Evolutionary conservation across 2,113 vertebrate species (phyloP).

Genomic region (Tragelaphus scriptus): DNA sequence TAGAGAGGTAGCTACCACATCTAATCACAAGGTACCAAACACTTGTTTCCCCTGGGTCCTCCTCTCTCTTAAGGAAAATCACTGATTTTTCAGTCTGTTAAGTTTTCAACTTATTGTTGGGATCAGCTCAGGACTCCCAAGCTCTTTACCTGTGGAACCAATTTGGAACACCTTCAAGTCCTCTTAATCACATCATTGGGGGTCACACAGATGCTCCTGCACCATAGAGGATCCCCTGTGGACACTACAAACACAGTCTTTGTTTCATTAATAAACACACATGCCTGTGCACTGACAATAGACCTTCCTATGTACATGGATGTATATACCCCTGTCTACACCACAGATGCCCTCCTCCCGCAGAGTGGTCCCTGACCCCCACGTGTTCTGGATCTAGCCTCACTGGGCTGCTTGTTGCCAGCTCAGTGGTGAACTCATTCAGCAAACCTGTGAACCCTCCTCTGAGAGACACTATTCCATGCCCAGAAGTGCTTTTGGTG

Average conservation of each 20-base stretch:
- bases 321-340: fast-evolving
- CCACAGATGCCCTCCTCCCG: fast-evolving
- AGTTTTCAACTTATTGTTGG: background rate
- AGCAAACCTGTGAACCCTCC: background rate
- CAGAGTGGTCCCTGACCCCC: background rate
- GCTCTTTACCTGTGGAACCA: background rate
- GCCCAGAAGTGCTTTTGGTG: background rate
- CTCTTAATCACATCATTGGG: too few species aligned
- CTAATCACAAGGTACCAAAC: background rate
- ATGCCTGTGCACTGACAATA: background rate
- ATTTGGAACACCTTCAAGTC: background rate
- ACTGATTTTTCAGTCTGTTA: background rate
- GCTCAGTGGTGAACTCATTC: background rate
- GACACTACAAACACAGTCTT: background rate
- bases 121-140: background rate
- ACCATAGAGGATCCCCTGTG: background rate
- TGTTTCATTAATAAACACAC: background rate
- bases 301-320: background rate
- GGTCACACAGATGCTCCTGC: background rate
- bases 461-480: background rate
- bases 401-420: background rate
- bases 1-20: background rate
- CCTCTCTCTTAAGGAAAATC: background rate
- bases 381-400: background rate
- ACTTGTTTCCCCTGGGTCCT: background rate